phyloP scores from a whole-genome alignment of 1,140 invertebrate genomes.

The Reticulitermes speratus region DNA sequence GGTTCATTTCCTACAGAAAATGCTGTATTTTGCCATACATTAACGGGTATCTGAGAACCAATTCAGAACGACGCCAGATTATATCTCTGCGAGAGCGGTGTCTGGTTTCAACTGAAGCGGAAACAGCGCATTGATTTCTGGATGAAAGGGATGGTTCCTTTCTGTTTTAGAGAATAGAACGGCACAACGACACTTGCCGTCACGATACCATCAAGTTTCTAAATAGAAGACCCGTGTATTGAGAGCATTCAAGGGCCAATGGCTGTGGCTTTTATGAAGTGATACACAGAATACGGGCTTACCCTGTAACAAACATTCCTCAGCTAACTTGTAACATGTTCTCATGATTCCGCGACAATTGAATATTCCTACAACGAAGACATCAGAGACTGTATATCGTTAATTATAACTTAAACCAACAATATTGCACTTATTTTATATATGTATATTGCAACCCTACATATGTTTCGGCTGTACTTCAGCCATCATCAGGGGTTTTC shows the following conservation, averaged over 20 bases:
- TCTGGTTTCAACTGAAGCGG: neutral
- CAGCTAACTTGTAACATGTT: neutral
- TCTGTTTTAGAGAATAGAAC: neutral
- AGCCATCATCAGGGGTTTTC: no score
- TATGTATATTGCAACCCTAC: no score
- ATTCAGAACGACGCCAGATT: neutral
- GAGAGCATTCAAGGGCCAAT: neutral
- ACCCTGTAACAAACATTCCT: neutral
- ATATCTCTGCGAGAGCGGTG: neutral
- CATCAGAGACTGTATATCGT: neutral
- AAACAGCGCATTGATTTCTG: neutral
- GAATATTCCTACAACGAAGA: neutral
- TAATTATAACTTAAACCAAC: no score
- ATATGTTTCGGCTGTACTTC: no score
- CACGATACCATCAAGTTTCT: neutral
- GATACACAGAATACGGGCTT: neutral
- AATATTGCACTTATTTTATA: no score
- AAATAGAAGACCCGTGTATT: neutral
- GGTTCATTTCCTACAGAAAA: neutral
- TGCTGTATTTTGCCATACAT: neutral
- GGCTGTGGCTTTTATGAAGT: neutral
- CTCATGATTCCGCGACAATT: neutral
- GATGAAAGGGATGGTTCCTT: neutral
- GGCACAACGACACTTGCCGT: neutral
- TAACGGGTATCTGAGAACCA: neutral